Percentiles rank a stretch among this genome's conserved stretches.
These are phyloP conservation scores for Odontocolon sp. DNA, from an alignment of 2,888 invertebrate genomes.

Conservation along the genomic window DNA sequence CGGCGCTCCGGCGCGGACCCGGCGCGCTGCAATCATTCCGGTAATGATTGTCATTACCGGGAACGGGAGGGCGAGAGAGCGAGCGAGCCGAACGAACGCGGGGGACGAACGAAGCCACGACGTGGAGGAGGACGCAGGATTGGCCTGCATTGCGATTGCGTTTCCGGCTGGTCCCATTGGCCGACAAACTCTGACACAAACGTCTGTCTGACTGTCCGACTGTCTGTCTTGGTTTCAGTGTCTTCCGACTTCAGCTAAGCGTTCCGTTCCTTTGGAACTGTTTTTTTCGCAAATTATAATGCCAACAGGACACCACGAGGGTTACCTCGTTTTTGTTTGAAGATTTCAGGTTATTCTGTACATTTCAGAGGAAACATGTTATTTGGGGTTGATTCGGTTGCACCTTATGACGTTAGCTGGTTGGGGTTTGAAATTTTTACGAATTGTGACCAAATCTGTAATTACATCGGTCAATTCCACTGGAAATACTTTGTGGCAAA, in stretches of 20 bases:
- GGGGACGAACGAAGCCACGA: slow-evolving; percentile 60
- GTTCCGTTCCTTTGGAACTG: too few species aligned
- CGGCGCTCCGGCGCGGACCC: slow-evolving; percentile 64
- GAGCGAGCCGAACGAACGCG: slow-evolving; percentile 54
- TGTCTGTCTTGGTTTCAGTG: slow-evolving; percentile 11
- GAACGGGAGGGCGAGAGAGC: slow-evolving; percentile 61
- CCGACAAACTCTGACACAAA: slow-evolving; percentile 69
- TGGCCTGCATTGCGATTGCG: slow-evolving; percentile 78
- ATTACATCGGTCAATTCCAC: too few species aligned
- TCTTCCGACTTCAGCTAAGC: not conserved
- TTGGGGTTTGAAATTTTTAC: too few species aligned
- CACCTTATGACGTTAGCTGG: too few species aligned
- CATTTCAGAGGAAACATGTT: slow-evolving; percentile 16
- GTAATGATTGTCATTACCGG: slow-evolving; percentile 80
- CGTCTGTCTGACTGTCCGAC: slow-evolving; percentile 13
- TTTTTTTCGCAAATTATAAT: not conserved
- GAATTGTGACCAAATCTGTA: too few species aligned
- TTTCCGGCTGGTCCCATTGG: slow-evolving; percentile 76
- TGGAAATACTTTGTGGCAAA: too few species aligned
- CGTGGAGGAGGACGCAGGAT: slow-evolving; percentile 59
- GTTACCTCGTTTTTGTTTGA: not conserved
- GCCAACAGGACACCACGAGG: not conserved
- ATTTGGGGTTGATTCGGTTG: too few species aligned
- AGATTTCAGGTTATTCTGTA: slow-evolving; percentile 16
- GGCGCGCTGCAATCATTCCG: slow-evolving; percentile 78